Base-by-base conservation (phyloP, 2,888 invertebrate species). In the Dasysyrphus albostriatus region DNA sequence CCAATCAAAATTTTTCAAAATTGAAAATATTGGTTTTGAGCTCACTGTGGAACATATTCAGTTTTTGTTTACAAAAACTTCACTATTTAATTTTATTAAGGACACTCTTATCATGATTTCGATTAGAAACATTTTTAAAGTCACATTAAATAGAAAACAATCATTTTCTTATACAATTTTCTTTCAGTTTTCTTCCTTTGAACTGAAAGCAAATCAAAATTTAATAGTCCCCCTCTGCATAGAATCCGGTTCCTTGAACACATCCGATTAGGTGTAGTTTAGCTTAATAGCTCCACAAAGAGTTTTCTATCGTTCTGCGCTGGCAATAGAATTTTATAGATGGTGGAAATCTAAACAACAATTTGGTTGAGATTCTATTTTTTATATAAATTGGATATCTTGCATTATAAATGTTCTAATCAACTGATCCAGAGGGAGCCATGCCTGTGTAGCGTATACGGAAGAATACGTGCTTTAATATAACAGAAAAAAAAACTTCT, bases 371-470 rank as follows among this genome's bases (percentile, higher is more conserved):
- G 24, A 51, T 51, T 51, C 24, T 12, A 42, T 61, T 19, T 42
- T 61, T 65, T 65, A 12, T 24, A 14, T 12, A 42, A 61, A 61
- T 61, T 42, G 61, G 61, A 37, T 39, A 16, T 16, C 12, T 39
- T 61, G 61, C 24, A 61, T 61, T 61, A 61, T 29, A 42, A 61
- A 47, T 65, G 47, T 65, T 47, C 34, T 19, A 32, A 65, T 49
- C 29, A 47, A 65, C 32, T 12, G 16, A 49, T 34, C 47, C 32
- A 12, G 12, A 4, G 12, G 29, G 65, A 47, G 6, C 34, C 16
- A 6, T 54, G 54, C 12, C 12, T 24, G 32, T 2, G 19, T 32
- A n/a, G n/a, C n/a, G n/a, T n/a, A n/a, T n/a, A 44, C 24, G 24
- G 32, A 47, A 14, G 32, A 65, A n/a, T 42, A 63, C 39, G 42